Evolutionary conservation across 2,113 vertebrate species (phyloP), one percentile per base, ranked within the genome.

Genomic region (Pogonocichla stellata): DNA sequence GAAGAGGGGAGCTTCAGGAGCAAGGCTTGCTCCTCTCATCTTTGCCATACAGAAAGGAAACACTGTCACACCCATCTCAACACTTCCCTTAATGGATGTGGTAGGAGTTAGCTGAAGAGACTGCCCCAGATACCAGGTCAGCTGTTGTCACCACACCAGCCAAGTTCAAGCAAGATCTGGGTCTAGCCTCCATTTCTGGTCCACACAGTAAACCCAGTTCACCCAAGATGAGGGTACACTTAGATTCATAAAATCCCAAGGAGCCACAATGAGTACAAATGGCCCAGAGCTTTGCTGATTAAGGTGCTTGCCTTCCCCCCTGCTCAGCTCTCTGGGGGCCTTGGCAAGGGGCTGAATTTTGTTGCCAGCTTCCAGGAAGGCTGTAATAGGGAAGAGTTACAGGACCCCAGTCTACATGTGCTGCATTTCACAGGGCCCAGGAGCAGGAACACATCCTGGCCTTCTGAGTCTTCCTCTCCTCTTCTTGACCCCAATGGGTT

Each of bases 71-170:
- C 10, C 16, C 8, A 69, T 18, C 40, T 53, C 45, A 80, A 2
- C 0, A 1, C 29, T 40, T 71, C 33, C 33, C 40, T 60, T 2
- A 0, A 25, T 4, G 5, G 28, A 62, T 66, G 13, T 1, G 4
- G 51, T 18, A 58, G 47, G 43, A 86, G 31, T 86, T 43, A 31
- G 16, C 23, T 14, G n/a, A 86, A 57, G 36, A 14, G 18, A 20
- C 0, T 3, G 36, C 6, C 18, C 24, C 15, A 9, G 23, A 53
- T 64, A 40, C 26, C 38, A 61, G 61, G 31, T 23, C 45, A 79
- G 25, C 11, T 83, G n/a, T 20, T 60, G 45, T 1, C 29, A 69
- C 14, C 14, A 57, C 1, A 5, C 3, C 22, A 51, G 34, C 25
- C 29, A 91, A 54, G 7, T 5, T 50, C 40, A 66, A 64, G 36